Evolutionary conservation across 2,888 invertebrate species (phyloP), one percentile per base, ranked within the genome.

Genomic region (Synanthedon formicaeformis): DNA sequence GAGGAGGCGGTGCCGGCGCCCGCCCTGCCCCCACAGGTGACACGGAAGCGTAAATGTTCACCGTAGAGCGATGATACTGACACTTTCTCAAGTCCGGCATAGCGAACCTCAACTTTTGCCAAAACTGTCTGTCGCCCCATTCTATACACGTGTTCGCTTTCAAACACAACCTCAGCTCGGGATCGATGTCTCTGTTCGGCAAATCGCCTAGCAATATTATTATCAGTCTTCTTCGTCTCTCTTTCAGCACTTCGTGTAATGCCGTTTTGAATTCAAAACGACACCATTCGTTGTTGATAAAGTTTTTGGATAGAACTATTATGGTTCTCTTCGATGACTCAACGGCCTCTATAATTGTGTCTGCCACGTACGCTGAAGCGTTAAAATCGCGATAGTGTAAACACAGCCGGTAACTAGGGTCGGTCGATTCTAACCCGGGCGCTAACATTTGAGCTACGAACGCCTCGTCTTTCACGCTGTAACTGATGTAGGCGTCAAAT

Each of bases 401-500:
- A 78, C 97, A 96, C 62, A 98, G 90, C 57, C 96, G 90, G 83
- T 96, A 97, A 61, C 93, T 92, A 48, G 94, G 92, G 67, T 94
- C 92, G 56, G 92, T 91, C 56, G 91, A 91, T 86, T 97, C 97
- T 59, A 98, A 89, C 52, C 95, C 95, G 16, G 95, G 94, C 52
- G 94, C 95, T 66, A 98, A 84, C 69, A 96, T 94, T 79, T 96
- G 94, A 63, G 93, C 93, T 45, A 97, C 96, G 79, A 96, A 97
- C 51, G 93, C 92, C 72, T 97, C 96, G 80, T 98, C 97, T 79
- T 96, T 95, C 56, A 94, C 93, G 73, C 96, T 96, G 86, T 98
- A 98, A 67, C 96, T 95, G 61, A 99, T 92, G 85, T 98, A 98
- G 53, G 96, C 97, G 82, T 99, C 98, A 79, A 96, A 98, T 51